Evolutionary conservation across 1,140 invertebrate species (phyloP).

Genomic region (Nasonia giraulti): DNA sequence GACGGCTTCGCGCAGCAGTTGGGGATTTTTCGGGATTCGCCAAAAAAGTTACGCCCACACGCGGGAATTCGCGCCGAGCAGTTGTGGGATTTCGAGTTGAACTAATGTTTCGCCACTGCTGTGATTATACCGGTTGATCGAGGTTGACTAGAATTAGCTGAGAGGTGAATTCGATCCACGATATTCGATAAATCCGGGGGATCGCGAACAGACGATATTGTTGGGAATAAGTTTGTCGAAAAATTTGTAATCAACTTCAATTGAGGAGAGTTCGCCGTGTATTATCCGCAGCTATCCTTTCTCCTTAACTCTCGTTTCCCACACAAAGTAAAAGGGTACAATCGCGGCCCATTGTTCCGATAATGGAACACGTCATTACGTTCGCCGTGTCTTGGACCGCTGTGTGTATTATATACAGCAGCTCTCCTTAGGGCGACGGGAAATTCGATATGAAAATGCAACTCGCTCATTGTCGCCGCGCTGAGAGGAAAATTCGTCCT

Average conservation of each 20-base stretch:
- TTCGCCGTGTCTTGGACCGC: constrained; percentile 20
- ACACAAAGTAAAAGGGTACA: constrained; percentile 34
- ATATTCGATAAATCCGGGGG: too few relatives aligned
- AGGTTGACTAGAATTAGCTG: too few relatives aligned
- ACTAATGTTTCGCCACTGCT: background rate
- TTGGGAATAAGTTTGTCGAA: too few relatives aligned
- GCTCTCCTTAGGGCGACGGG: background rate
- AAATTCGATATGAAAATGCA: constrained; percentile 52
- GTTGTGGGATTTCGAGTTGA: background rate
- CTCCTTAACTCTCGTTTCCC: constrained; percentile 13
- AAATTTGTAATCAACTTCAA: too few relatives aligned
- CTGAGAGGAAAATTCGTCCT: constrained; percentile 33
- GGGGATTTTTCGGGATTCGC: background rate
- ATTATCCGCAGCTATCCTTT: background rate
- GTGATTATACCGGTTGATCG: background rate
- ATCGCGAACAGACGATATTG: too few relatives aligned
- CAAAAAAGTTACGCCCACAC: constrained; percentile 4
- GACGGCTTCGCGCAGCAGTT: constrained; percentile 28
- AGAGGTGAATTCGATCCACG: background rate
- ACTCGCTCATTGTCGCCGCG: background rate
- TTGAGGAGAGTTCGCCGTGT: background rate
- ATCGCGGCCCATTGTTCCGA: constrained; percentile 11
- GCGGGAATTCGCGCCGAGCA: background rate
- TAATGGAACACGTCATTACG: constrained; percentile 25
- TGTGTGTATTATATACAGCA: background rate